A percentile compares a stretch with the other conserved stretches of the same genome.
Evolutionary conservation across 2,113 vertebrate species (phyloP).

Genomic region (Suncus etruscus): DNA sequence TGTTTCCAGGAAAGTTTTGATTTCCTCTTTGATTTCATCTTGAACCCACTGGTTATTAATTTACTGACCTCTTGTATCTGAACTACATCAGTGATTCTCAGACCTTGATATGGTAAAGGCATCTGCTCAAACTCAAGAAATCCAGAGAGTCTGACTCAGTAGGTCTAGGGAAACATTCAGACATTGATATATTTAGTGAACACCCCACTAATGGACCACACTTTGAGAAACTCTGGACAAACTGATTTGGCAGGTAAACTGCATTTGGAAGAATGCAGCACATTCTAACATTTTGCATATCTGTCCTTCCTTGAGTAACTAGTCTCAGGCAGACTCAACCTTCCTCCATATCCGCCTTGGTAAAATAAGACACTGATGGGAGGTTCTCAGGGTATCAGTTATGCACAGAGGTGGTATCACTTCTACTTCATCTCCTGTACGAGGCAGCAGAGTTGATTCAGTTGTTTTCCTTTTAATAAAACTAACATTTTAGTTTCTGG

Average conservation of each 20-base stretch:
- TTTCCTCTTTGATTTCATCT: too few relatives aligned
- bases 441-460: background rate
- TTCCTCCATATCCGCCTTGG: background rate
- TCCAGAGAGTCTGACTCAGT: constrained; percentile 25
- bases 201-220: background rate
- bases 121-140: constrained; percentile 41
- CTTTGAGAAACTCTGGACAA: constrained; percentile 45
- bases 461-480: background rate
- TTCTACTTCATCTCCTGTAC: too few relatives aligned
- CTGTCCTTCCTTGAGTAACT: background rate
- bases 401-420: background rate
- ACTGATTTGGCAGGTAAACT: constrained; percentile 37
- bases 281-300: background rate
- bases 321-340: background rate
- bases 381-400: background rate
- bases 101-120: background rate
- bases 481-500: constrained; percentile 77
- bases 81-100: constrained; percentile 30
- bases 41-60: too few relatives aligned
- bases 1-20: too few relatives aligned
- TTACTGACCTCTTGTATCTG: background rate
- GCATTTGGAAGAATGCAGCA: background rate
- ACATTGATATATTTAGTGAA: constrained; percentile 13
- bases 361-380: background rate
- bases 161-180: background rate